Conservation (phyloP, 1,140 invertebrate genomes). For the Nixonia krombeini region DNA sequence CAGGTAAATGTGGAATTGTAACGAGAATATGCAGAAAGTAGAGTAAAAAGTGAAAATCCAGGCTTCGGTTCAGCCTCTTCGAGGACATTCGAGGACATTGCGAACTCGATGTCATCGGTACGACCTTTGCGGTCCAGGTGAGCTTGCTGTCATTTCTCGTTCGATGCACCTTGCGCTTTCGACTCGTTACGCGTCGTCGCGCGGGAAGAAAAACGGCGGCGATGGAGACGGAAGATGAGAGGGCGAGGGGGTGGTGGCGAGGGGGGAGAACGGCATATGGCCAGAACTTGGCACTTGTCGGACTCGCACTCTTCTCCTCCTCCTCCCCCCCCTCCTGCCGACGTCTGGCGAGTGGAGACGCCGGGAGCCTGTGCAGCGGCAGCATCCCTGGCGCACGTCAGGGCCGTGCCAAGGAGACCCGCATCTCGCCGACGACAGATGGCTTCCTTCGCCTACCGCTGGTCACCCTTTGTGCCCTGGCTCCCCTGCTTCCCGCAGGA, state of each 20-base stretch:
- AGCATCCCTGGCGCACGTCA: conserved; percentile 41
- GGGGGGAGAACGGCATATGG: conserved; percentile 9
- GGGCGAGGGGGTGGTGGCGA: conserved; percentile 20
- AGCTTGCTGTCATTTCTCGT: too few species aligned
- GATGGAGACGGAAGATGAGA: conserved; percentile 28
- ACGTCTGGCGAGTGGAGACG: not conserved
- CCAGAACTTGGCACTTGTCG: conserved; percentile 46
- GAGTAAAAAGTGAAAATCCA: too few species aligned
- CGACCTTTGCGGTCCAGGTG: too few species aligned
- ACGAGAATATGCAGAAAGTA: too few species aligned
- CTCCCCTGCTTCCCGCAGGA: not conserved
- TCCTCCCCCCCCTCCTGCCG: conserved; percentile 17
- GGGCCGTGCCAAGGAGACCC: conserved; percentile 32
- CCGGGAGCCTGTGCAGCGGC: not conserved
- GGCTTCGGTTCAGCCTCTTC: too few species aligned
- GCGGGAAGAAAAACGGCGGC: conserved; percentile 7
- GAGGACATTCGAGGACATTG: too few species aligned
- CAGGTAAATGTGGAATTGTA: too few species aligned
- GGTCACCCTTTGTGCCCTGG: conserved; percentile 47
- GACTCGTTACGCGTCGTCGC: too few species aligned
- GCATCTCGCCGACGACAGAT: conserved; percentile 40
- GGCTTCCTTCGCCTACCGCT: conserved; percentile 45
- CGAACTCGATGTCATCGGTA: too few species aligned
- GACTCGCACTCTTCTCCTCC: conserved; percentile 37
- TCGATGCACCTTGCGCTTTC: conserved; percentile 22